phyloP scores from a whole-genome alignment of 2,888 invertebrate genomes.

The Pristionchus entomophagus region DNA sequence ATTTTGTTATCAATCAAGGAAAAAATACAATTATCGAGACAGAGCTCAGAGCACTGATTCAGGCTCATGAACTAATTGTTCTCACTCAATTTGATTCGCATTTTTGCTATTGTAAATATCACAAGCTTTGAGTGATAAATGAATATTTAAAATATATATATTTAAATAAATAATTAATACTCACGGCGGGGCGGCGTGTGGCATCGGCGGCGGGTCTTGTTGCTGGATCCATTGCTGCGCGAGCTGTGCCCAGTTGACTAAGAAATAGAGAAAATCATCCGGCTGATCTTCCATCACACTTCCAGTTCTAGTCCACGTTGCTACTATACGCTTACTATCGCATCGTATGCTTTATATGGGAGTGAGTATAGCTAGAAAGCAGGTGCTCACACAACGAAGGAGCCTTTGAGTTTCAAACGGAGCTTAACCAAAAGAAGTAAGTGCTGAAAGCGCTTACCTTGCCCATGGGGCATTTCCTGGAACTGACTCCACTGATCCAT shows the following conservation, averaged over 20 bases:
- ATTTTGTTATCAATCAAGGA: no score
- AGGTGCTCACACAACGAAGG: not conserved
- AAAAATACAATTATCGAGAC: no score
- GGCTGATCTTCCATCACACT: no score
- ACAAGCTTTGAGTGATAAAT: no score
- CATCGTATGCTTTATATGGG: no score
- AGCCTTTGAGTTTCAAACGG: not conserved
- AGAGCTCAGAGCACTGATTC: no score
- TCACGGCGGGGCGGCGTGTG: not conserved
- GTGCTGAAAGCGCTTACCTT: not conserved
- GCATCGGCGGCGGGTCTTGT: slow-evolving; percentile 3
- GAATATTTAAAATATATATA: not conserved
- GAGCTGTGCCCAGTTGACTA: slow-evolving; percentile 25
- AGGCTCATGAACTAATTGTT: no score
- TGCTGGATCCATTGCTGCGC: slow-evolving; percentile 38
- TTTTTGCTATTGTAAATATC: no score
- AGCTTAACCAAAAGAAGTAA: not conserved
- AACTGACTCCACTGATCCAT: slow-evolving; percentile 21
- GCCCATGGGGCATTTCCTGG: slow-evolving; percentile 37
- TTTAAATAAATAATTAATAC: not conserved
- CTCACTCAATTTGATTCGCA: no score
- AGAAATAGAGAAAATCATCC: not conserved
- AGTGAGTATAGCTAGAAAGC: no score
- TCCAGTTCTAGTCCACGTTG: no score
- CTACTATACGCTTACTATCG: no score